Evolutionary conservation across 2,888 invertebrate species (phyloP), one percentile per base, ranked within the genome.

Genomic region (Campaea margaritaria): DNA sequence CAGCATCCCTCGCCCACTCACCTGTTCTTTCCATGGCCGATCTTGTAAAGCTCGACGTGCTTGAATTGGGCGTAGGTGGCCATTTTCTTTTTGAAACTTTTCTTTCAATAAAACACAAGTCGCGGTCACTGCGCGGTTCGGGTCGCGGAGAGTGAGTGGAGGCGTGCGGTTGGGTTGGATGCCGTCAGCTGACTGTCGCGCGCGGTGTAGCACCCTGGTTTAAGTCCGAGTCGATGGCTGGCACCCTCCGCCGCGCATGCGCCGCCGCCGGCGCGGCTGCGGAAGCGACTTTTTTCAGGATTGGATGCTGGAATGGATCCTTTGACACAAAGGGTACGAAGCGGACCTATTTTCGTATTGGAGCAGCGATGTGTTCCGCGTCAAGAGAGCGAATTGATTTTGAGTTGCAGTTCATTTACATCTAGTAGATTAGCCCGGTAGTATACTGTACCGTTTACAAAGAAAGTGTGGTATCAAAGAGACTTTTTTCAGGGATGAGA

Each of bases 1-100:
- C 65, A 67, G 63, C 63, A 60, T 57, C 55, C 53, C 48, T 51
- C 21, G 21, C 21, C 21, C 21, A 60, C 83, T 86, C 73, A 97
- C 97, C 97, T 96, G 93, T 97, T 97, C 93, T 98, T 98, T 87
- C 97, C 97, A 92, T 96, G 96, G 88, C 97, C 97, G 87, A 97
- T 96, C 93, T 97, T 97, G 94, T 97, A 97, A 79, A 98, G 95
- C 93, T 97, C 97, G 90, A 98, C 96, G 93, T 97, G 97, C 93
- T 97, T 96, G 94, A 97, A 97, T 75, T 97, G 96, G 85, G 97
- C 97, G 94, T 97, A 97, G 86, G 97, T 96, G 87, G 97, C 97
- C 97, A 97, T 97, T 80, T 79, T 81, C 61, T 67, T 70, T 67
- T 74, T 73, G 64, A 64, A 66, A 66, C 71, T 75, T 73, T 75